Conservation (phyloP, 2,797 vertebrate species). For the Eurystomus glaucurus region DNA sequence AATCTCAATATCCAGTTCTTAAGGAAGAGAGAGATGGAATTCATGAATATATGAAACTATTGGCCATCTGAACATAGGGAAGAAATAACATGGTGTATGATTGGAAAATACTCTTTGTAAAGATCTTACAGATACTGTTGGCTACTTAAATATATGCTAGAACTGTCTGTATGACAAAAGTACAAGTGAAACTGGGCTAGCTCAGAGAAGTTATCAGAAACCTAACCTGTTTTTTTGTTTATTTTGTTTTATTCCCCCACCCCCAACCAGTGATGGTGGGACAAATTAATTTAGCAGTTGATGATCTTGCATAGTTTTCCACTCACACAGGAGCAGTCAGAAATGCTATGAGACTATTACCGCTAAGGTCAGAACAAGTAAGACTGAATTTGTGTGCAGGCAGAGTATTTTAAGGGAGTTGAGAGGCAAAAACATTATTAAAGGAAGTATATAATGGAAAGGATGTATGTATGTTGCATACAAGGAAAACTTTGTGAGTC, state of each 20-base stretch:
- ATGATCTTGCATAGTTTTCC: neutral
- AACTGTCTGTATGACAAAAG: neutral
- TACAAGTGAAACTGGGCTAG: neutral
- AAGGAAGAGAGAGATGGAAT: neutral
- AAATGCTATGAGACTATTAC: neutral
- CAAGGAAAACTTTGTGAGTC: neutral
- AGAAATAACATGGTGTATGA: neutral
- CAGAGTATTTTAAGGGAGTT: neutral
- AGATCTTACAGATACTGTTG: neutral
- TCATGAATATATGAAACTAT: neutral
- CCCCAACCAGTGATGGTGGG: neutral
- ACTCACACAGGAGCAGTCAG: neutral
- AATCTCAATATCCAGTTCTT: neutral
- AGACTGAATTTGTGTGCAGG: neutral
- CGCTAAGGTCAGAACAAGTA: neutral
- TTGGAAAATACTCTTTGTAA: neutral
- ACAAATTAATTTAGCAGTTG: constrained; percentile 9
- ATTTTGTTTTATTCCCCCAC: neutral
- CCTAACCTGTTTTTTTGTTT: fast-evolving
- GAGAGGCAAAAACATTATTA: neutral
- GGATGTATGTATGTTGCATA: fast-evolving
- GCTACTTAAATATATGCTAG: neutral
- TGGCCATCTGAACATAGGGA: neutral
- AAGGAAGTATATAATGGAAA: neutral
- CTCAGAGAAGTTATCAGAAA: neutral